A percentile compares a stretch with the other conserved stretches of the same genome.
Conservation (phyloP, 2,888 invertebrate genomes). For the Zhuqinia jingwanae region DNA sequence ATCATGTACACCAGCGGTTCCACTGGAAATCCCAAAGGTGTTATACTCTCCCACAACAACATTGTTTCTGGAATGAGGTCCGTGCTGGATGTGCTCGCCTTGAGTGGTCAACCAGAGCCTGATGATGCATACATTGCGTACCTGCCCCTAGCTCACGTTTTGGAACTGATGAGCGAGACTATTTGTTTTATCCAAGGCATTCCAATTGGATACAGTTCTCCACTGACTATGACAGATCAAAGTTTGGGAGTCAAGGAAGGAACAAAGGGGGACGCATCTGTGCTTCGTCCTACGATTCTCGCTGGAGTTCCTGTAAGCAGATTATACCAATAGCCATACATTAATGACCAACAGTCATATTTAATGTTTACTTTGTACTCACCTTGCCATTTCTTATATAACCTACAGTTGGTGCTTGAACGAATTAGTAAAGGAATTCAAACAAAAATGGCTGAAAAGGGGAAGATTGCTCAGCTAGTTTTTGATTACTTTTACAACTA, state of each 20-base stretch:
- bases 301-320: conserved; percentile 91
- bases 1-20: conserved; percentile 99
- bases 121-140: conserved; percentile 95
- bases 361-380: too few relatives aligned
- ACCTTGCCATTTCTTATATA: conserved; percentile 82
- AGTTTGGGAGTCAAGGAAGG: conserved; percentile 98
- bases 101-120: conserved; percentile 66
- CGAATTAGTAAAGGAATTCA: conserved; percentile 98
- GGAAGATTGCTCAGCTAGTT: conserved; percentile 89
- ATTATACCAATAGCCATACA: conserved; percentile 83
- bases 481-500: conserved; percentile 97
- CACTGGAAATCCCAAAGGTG: conserved; percentile 86
- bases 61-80: conserved; percentile 90
- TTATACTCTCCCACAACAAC: conserved; percentile 90
- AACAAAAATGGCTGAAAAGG: conserved; percentile 93
- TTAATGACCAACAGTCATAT: not conserved
- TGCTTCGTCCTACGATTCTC: conserved; percentile 95
- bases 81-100: conserved; percentile 86
- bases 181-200: conserved; percentile 78
- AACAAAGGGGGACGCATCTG: conserved; percentile 95
- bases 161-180: conserved; percentile 87
- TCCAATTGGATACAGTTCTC: conserved; percentile 92
- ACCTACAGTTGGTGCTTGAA: conserved; percentile 89
- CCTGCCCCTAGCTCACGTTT: conserved; percentile 97
- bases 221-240: conserved; percentile 94